A percentile compares a stretch with the other conserved stretches of the same genome.
phyloP scores from a whole-genome alignment of 2,888 invertebrate species.

The Macaria liturata region DNA sequence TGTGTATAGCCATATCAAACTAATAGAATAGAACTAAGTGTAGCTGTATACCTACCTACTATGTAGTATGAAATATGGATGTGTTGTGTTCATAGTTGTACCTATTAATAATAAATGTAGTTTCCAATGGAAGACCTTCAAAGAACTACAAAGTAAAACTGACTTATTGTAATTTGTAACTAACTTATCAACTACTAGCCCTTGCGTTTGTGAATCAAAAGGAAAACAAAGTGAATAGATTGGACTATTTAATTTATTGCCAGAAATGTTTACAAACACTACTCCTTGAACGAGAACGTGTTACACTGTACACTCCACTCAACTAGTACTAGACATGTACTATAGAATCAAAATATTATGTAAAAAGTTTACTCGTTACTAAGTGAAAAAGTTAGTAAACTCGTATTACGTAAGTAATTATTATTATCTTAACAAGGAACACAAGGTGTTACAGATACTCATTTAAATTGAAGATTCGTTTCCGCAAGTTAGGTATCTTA shows the following conservation, averaged over 20 bases:
- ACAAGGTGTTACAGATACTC: conserved; percentile 54
- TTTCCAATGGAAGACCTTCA: conserved; percentile 23
- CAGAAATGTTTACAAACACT: conserved; percentile 81
- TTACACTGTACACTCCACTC: conserved; percentile 75
- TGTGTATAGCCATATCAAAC: background rate
- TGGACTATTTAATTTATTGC: conserved; percentile 83
- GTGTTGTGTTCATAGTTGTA: background rate
- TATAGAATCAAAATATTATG: conserved; percentile 51
- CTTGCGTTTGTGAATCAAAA: conserved; percentile 18
- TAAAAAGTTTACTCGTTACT: conserved; percentile 42
- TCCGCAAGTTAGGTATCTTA: conserved; percentile 65
- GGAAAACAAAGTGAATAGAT: conserved; percentile 51
- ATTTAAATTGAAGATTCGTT: conserved; percentile 67
- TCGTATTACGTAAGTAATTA: conserved; percentile 12
- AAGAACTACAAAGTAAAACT: too few species aligned
- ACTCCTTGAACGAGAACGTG: conserved; percentile 63
- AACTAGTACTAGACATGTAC: conserved; percentile 73
- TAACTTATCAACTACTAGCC: too few species aligned
- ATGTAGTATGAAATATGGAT: background rate
- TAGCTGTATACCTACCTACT: too few species aligned
- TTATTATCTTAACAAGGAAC: conserved; percentile 57
- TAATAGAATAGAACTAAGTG: too few species aligned
- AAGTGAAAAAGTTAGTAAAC: conserved; percentile 23
- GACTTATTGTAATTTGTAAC: conserved; percentile 1
- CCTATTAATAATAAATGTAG: conserved; percentile 7